Evolutionary conservation across 2,797 vertebrate species (phyloP).

Genomic region (Myripristis jacobus): DNA sequence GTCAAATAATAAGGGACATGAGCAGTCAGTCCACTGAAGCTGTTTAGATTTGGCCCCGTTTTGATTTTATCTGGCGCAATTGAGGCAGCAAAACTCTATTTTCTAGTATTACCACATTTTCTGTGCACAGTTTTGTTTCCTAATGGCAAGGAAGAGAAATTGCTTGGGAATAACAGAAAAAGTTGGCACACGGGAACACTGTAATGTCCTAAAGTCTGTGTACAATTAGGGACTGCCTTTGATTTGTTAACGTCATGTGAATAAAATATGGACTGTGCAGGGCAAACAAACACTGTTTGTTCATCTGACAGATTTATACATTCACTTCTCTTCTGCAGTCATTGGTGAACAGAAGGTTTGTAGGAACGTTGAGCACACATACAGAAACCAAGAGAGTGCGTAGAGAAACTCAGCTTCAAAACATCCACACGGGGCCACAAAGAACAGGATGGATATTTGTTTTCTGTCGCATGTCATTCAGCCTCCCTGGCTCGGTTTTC

Average conservation of each 20-base stretch:
- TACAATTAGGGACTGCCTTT: neutral
- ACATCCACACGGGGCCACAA: conserved; percentile 3
- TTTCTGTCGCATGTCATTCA: conserved; percentile 10
- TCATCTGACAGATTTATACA: conserved; percentile 18
- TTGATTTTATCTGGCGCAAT: conserved; percentile 42
- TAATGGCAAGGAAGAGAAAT: neutral
- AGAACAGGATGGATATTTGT: conserved; percentile 20
- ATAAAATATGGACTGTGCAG: neutral
- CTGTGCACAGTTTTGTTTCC: conserved; percentile 7
- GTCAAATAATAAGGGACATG: conserved; percentile 26
- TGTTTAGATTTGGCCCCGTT: conserved; percentile 27
- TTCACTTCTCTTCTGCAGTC: neutral
- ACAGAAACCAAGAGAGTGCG: conserved; percentile 12
- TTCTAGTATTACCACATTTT: neutral
- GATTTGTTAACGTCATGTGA: conserved; percentile 1
- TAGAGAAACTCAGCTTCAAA: conserved; percentile 14
- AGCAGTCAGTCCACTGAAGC: neutral
- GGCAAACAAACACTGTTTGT: conserved; percentile 9
- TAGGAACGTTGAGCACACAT: neutral
- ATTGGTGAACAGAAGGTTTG: neutral
- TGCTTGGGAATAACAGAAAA: conserved; percentile 12
- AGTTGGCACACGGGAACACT: neutral
- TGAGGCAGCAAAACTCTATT: neutral
- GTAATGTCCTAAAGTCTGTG: neutral
- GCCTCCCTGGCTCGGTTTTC: conserved; percentile 28